phyloP scores from a whole-genome alignment of 2,797 vertebrate genomes.

The Pterois miles region DNA sequence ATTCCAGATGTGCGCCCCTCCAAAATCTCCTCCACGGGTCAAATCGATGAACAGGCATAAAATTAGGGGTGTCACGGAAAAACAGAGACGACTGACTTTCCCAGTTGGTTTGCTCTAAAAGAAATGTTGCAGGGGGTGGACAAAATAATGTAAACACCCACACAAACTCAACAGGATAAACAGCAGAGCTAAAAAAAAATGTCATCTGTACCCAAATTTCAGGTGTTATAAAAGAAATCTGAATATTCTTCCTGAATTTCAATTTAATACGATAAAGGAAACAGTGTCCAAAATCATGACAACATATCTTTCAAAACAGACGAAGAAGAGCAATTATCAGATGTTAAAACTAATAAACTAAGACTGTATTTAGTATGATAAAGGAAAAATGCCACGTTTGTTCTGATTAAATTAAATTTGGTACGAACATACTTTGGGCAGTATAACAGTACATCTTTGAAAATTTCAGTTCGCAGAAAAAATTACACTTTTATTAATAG shows the following conservation, averaged over 20 bases:
- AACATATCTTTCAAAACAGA: not conserved
- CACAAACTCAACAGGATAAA: not conserved
- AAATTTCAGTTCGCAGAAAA: too few relatives aligned
- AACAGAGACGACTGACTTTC: slow-evolving; percentile 15
- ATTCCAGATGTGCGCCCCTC: slow-evolving; percentile 17
- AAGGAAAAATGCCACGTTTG: too few relatives aligned
- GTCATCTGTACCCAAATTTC: not conserved
- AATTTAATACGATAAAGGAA: not conserved
- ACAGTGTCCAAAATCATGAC: not conserved
- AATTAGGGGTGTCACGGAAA: not conserved
- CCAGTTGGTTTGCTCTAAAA: not conserved
- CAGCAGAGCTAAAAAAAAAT: not conserved
- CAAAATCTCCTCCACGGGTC: slow-evolving; percentile 7
- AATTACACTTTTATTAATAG: too few relatives aligned
- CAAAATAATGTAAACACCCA: not conserved
- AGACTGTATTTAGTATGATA: too few relatives aligned
- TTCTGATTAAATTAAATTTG: too few relatives aligned
- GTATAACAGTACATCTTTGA: too few relatives aligned
- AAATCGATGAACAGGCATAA: not conserved
- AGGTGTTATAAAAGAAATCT: not conserved
- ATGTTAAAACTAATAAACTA: not conserved
- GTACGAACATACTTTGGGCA: too few relatives aligned
- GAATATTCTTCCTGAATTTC: not conserved
- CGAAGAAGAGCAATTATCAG: not conserved
- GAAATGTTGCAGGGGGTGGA: not conserved